phyloP scores from a whole-genome alignment of 2,797 vertebrate species.

The Ibycter americanus region DNA sequence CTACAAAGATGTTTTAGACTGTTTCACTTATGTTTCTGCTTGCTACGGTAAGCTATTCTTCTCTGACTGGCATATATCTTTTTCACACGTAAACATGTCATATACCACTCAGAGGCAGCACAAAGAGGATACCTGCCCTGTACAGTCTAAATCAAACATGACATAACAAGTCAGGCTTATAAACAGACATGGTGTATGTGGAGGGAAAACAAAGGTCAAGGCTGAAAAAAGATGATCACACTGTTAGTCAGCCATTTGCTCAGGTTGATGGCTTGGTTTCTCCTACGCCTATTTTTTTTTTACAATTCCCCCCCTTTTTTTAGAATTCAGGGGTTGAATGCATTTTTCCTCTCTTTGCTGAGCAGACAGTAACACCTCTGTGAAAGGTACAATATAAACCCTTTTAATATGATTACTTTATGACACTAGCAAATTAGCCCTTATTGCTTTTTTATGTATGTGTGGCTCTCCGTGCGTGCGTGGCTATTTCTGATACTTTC shows the following conservation, averaged over 20 bases:
- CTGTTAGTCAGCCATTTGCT: neutral
- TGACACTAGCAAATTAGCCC: neutral
- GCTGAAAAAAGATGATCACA: neutral
- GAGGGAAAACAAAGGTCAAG: neutral
- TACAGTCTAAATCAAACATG: neutral
- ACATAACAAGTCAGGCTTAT: neutral
- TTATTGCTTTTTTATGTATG: neutral
- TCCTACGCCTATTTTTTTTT: neutral
- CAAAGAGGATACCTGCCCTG: neutral
- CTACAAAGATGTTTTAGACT: neutral
- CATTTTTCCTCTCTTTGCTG: neutral
- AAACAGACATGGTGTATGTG: neutral
- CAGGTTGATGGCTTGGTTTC: neutral
- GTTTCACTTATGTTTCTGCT: neutral
- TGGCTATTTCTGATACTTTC: neutral
- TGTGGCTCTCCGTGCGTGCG: no score
- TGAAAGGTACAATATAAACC: neutral
- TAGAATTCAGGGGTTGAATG: neutral
- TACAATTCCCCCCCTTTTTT: rapidly evolving
- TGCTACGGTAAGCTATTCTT: neutral
- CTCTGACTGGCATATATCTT: neutral
- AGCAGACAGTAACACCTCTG: neutral
- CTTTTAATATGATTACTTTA: neutral
- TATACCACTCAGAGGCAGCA: neutral
- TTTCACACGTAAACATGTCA: neutral